phyloP scores from a whole-genome alignment of 2,113 vertebrate genomes.

The Microtus ochrogaster region DNA sequence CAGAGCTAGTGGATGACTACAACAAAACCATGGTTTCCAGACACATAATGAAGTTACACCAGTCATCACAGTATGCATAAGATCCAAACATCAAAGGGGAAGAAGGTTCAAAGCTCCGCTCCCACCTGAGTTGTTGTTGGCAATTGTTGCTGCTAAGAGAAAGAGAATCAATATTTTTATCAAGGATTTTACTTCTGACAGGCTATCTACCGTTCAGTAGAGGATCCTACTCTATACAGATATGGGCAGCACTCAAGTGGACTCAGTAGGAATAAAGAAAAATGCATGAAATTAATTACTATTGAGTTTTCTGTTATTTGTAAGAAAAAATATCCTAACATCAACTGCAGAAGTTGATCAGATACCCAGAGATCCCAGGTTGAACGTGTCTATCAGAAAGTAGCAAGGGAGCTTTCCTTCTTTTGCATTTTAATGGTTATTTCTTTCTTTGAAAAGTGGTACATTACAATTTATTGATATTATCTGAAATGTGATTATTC shows the following conservation, averaged over 20 bases:
- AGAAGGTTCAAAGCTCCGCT: not conserved
- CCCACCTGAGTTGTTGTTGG: not conserved
- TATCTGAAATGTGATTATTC: slow-evolving; percentile 45
- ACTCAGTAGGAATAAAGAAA: too few species aligned
- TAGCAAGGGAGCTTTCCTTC: not conserved
- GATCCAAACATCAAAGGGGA: not conserved
- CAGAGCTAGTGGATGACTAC: not conserved
- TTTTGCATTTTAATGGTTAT: not conserved
- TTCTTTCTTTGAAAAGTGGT: not conserved
- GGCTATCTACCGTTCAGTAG: too few species aligned
- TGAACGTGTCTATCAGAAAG: not conserved
- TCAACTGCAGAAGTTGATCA: not conserved
- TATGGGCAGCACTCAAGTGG: too few species aligned
- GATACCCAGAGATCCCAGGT: not conserved
- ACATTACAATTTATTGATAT: slow-evolving; percentile 34
- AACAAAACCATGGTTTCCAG: not conserved
- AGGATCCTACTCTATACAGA: too few species aligned
- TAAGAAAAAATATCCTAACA: not conserved
- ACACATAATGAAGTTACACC: not conserved
- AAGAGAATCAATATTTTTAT: not conserved
- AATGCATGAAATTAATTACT: not conserved
- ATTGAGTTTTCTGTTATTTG: not conserved
- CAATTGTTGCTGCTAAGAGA: not conserved
- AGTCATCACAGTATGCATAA: not conserved
- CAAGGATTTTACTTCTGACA: not conserved